Conservation (phyloP, 2,113 vertebrate species). For the Heloderma charlesbogerti region DNA sequence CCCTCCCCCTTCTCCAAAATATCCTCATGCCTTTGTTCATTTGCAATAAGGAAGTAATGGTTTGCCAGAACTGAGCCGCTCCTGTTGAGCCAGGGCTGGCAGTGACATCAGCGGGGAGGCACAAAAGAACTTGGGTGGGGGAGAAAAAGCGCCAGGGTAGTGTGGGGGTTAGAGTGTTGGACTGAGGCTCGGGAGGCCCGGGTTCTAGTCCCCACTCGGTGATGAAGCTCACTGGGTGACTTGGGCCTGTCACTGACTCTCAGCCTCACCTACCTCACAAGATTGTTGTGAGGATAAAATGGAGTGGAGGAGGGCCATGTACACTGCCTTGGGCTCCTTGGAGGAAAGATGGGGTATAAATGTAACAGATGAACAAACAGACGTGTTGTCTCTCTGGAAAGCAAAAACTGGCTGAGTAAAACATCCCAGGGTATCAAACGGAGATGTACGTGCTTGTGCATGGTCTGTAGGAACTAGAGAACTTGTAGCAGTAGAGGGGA, state of each 20-base stretch:
- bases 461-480: not conserved
- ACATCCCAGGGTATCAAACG: not conserved
- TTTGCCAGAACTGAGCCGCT: not conserved
- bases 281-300: too few relatives aligned
- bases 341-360: too few relatives aligned
- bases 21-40: not conserved
- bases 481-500: not conserved
- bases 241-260: too few relatives aligned
- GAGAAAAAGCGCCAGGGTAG: not conserved
- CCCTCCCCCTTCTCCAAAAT: too few relatives aligned
- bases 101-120: not conserved
- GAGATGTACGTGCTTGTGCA: not conserved
- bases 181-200: too few relatives aligned
- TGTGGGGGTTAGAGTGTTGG: not conserved
- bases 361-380: too few relatives aligned
- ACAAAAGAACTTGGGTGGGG: not conserved
- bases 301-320: too few relatives aligned
- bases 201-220: too few relatives aligned
- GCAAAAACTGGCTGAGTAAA: not conserved
- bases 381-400: not conserved
- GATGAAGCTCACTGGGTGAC: too few relatives aligned
- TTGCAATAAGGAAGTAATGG: not conserved
- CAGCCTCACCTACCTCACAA: too few relatives aligned
- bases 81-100: not conserved
- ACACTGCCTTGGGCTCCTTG: too few relatives aligned